These are phyloP conservation scores for Danio albolineatus DNA, from an alignment of 2,797 vertebrate genomes.

Conservation along the genomic window DNA sequence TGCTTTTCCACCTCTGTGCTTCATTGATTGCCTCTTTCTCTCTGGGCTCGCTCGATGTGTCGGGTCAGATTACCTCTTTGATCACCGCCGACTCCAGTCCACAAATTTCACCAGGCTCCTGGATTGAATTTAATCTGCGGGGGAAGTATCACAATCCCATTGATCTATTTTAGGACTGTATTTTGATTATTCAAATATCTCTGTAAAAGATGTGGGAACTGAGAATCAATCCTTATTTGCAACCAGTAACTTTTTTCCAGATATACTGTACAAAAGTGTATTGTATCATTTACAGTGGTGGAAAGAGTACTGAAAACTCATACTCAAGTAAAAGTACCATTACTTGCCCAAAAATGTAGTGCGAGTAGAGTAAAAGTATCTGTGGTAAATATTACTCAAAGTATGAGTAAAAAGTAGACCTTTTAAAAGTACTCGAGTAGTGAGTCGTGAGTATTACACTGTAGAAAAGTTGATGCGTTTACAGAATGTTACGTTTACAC, in stretches of 20 bases:
- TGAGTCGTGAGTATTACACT: too few relatives aligned
- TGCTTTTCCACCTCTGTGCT: constrained; percentile 51
- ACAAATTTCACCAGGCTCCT: constrained; percentile 8
- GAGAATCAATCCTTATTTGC: not conserved
- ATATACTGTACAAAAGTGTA: not conserved
- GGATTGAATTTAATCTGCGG: constrained; percentile 14
- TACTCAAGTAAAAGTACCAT: too few relatives aligned
- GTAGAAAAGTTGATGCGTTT: too few relatives aligned
- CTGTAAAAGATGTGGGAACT: not conserved
- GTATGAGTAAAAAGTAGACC: too few relatives aligned
- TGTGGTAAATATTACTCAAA: too few relatives aligned
- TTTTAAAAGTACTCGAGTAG: too few relatives aligned
- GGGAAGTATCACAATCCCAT: constrained; percentile 11
- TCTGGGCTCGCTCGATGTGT: constrained; percentile 6
- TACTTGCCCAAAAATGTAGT: too few relatives aligned
- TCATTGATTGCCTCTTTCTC: constrained; percentile 63
- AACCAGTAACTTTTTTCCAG: not conserved
- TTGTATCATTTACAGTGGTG: too few relatives aligned
- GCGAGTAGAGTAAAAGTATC: too few relatives aligned
- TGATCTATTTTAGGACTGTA: not conserved
- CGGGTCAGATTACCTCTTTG: constrained; percentile 28
- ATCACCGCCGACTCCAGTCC: not conserved
- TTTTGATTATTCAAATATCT: constrained; percentile 24
- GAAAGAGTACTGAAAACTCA: too few relatives aligned
- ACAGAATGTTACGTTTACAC: too few relatives aligned